phyloP scores from a whole-genome alignment of 2,888 invertebrate genomes.

The Yponomeuta malinellus region DNA sequence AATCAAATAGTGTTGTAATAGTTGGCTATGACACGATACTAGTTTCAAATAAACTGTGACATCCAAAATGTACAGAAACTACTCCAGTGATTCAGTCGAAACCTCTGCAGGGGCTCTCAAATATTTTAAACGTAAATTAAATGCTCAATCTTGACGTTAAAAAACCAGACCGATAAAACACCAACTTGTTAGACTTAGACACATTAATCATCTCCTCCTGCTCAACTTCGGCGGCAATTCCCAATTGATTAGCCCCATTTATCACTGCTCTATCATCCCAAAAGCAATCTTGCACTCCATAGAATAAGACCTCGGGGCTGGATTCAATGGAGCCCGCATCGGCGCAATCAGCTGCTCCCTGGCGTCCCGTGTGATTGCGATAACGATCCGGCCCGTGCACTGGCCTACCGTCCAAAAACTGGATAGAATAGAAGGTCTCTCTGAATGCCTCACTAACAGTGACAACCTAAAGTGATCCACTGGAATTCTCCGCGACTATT shows the following conservation, averaged over 20 bases:
- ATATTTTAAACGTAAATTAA: not conserved
- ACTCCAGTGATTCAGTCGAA: no score
- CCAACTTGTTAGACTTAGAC: not conserved
- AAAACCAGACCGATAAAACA: not conserved
- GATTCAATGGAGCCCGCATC: not conserved
- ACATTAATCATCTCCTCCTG: not conserved
- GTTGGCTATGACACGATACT: not conserved
- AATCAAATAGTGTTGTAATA: not conserved
- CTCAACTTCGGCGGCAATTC: not conserved
- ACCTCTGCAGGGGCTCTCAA: no score
- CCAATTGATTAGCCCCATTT: not conserved
- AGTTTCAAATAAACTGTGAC: no score
- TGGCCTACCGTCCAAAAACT: not conserved
- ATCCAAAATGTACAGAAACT: no score
- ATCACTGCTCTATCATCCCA: not conserved
- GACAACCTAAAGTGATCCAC: no score
- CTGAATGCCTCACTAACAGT: not conserved
- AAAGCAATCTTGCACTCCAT: conserved; percentile 3
- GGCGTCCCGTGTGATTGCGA: conserved; percentile 1
- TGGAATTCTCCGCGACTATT: no score
- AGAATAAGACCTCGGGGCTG: not conserved
- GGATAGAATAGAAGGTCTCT: not conserved
- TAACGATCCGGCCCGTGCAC: conserved; percentile 4
- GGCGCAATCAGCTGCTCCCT: conserved; percentile 7
- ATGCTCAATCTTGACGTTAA: not conserved